Evolutionary conservation across 2,113 vertebrate genomes (phyloP), one percentile per base, ranked within the genome.

Genomic region (Ibidorhyncha struthersii): DNA sequence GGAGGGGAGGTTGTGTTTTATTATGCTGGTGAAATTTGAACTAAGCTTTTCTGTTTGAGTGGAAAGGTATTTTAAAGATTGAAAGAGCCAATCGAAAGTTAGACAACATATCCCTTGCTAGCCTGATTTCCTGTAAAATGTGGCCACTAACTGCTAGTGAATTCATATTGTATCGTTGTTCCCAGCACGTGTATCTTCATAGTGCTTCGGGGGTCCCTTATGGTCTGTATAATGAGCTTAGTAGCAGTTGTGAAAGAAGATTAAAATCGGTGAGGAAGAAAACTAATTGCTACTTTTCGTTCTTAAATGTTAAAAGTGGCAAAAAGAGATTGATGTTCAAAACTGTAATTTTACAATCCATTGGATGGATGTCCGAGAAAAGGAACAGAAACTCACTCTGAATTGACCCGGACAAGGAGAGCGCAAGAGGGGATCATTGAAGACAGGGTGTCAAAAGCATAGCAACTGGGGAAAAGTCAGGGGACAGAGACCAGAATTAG

Each of bases 391-490:
- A 63, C 29, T 27, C 72, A 17, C 25, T 63, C 30, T 89, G 45
- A 59, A 19, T 61, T 73, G 18, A 52, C 17, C 73, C 84, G 34
- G 18, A 30, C 18, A 15, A 40, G 34, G 23, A 62, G 40, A 61
- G 23, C 0, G 2, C 3, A 1, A 59, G 45, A 62, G 26, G 5
- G 4, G 9, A 40, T 65, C 29, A 29, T 6, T 16, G 58, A 45
- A n/a, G 65, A 45, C 5, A 52, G n/a, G 8, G 9, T 15, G 2
- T 84, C 38, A 55, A 81, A 91, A 76, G 14, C 43, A 38, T 19
- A 17, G 38, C 40, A 32, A 4, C 1, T 86, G 72, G 40, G 13
- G 16, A 69, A 62, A 78, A 74, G 12, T 74, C 29, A 52, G 18
- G 61, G 80, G 47, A 12, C 12, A 36, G 56, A 67, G 29, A 40